Evolutionary conservation across 2,797 vertebrate genomes (phyloP).

Genomic region (Molossus alvarezi): DNA sequence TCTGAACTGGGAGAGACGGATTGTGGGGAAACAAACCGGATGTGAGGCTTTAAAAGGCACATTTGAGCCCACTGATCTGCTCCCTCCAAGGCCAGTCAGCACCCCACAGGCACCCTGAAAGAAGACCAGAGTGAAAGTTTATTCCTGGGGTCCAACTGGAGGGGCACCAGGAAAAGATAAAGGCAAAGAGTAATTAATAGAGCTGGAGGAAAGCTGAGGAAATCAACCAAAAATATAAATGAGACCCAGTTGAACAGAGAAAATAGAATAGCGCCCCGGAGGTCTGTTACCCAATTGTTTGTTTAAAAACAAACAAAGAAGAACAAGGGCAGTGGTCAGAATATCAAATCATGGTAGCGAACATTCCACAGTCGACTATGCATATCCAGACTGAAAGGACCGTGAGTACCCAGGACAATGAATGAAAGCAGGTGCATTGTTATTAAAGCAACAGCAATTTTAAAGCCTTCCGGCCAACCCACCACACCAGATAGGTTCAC

Average conservation of each 20-base stretch:
- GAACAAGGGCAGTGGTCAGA: background rate
- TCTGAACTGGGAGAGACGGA: background rate
- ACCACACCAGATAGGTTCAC: background rate
- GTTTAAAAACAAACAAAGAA: background rate
- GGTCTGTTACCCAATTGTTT: background rate
- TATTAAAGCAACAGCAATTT: background rate
- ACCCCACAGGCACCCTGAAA: background rate
- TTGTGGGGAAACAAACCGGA: background rate
- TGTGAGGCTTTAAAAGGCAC: background rate
- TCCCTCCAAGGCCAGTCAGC: background rate
- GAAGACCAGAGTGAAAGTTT: background rate
- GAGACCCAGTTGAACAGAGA: background rate
- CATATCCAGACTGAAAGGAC: background rate
- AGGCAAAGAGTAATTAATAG: background rate
- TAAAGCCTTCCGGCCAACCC: background rate
- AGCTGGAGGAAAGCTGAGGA: constrained; percentile 1
- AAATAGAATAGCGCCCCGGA: background rate
- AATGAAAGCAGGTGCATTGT: background rate
- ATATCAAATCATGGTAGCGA: constrained; percentile 24
- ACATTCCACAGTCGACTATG: background rate
- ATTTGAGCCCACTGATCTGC: background rate
- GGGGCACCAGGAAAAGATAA: background rate
- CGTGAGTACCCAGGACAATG: background rate
- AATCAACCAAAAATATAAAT: background rate
- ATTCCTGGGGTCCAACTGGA: background rate